Evolutionary conservation across 2,888 invertebrate species (phyloP).

Genomic region (Thymelicus acteon): DNA sequence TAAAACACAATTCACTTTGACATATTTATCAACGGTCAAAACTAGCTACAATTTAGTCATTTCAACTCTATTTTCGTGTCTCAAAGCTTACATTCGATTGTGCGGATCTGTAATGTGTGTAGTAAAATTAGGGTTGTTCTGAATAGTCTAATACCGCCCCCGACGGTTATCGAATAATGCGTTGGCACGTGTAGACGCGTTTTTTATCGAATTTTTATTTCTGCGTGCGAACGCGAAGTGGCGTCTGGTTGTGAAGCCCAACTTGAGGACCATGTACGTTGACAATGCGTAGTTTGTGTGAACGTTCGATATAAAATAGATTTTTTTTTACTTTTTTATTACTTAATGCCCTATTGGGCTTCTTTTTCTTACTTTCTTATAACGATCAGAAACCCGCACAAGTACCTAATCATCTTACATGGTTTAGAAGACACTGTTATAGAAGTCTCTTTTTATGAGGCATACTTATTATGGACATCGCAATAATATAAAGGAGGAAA

Average conservation of each 20-base stretch:
- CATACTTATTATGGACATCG: no score
- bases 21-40: background rate
- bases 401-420: no score
- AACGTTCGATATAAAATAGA: no score
- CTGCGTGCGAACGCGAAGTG: constrained; percentile 77
- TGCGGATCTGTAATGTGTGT: constrained; percentile 43
- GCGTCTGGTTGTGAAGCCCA: constrained; percentile 66
- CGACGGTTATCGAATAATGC: constrained; percentile 83
- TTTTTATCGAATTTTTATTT: constrained; percentile 78
- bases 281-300: constrained; percentile 53
- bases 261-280: constrained; percentile 59
- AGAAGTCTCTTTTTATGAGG: no score
- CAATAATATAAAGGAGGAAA: no score
- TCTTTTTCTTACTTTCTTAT: no score
- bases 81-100: constrained; percentile 49
- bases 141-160: constrained; percentile 79
- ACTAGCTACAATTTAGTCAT: constrained; percentile 38
- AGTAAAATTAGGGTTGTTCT: constrained; percentile 74
- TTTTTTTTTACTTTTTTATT: no score
- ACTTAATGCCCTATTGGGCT: no score
- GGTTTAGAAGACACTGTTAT: no score
- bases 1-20: constrained; percentile 36
- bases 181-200: constrained; percentile 73
- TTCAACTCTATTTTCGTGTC: constrained; percentile 33
- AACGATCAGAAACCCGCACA: no score